phyloP scores from a whole-genome alignment of 2,888 invertebrate species.

The Proisotoma minuta region DNA sequence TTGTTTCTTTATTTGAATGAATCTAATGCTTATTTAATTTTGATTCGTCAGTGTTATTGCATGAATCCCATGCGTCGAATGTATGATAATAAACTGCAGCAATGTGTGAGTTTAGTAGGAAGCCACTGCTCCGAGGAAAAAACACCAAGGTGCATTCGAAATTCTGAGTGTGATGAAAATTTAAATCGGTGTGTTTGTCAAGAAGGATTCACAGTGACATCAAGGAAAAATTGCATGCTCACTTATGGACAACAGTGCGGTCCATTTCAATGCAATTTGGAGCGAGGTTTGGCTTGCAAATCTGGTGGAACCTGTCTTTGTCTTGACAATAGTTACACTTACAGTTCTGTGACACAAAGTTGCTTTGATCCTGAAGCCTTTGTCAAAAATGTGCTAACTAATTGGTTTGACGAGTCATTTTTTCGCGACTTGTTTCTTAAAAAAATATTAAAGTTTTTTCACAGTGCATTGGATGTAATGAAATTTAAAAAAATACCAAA shows the following conservation, averaged over 20 bases:
- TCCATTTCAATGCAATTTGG: slow-evolving; percentile 21
- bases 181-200: slow-evolving; percentile 26
- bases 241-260: slow-evolving; percentile 23
- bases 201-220: slow-evolving; percentile 22
- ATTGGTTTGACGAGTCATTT: slow-evolving; percentile 1
- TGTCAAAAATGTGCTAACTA: slow-evolving; percentile 13
- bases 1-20: not conserved
- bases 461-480: too few relatives aligned
- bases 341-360: slow-evolving; percentile 15
- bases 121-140: slow-evolving; percentile 10
- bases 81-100: slow-evolving; percentile 19
- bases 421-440: slow-evolving; percentile 16
- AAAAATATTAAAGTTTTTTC: not conserved
- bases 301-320: slow-evolving; percentile 27
- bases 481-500: too few relatives aligned
- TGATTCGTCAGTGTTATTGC: slow-evolving; percentile 32
- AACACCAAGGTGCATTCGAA: slow-evolving; percentile 21
- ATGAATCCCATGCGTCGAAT: slow-evolving; percentile 20
- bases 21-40: not conserved
- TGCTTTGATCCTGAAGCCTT: slow-evolving; percentile 30
- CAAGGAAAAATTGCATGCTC: slow-evolving; percentile 11
- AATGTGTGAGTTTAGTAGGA: slow-evolving; percentile 28
- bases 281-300: slow-evolving; percentile 32
- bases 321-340: slow-evolving; percentile 25
- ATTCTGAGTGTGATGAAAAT: slow-evolving; percentile 23